phyloP scores from a whole-genome alignment of 2,797 vertebrate genomes.

The Rhinichthys osculus region DNA sequence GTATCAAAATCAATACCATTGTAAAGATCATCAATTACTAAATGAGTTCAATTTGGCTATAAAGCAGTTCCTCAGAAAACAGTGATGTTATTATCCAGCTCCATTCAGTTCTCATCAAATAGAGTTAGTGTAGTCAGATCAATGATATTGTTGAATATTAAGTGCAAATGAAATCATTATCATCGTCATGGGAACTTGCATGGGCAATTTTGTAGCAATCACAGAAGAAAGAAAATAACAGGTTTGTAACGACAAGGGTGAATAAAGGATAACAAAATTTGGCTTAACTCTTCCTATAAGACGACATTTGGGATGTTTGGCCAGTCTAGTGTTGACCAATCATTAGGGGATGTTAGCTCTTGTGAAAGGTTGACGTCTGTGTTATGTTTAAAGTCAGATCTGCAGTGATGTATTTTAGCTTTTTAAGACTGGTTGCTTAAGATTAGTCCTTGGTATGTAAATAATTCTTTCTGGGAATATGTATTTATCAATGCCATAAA shows the following conservation, averaged over 20 bases:
- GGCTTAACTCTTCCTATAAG: background rate
- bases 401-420: background rate
- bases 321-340: background rate
- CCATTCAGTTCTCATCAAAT: too few species aligned
- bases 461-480: slow-evolving; percentile 24
- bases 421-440: background rate
- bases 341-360: background rate
- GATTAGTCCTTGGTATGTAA: slow-evolving; percentile 21
- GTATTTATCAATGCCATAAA: slow-evolving; percentile 11
- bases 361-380: slow-evolving; percentile 21
- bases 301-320: background rate
- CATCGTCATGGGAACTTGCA: background rate
- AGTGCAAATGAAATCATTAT: background rate
- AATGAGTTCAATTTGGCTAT: background rate
- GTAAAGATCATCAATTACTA: background rate
- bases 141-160: too few species aligned
- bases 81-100: too few species aligned
- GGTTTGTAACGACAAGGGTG: background rate
- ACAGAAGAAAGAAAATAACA: background rate
- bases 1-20: background rate
- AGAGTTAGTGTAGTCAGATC: too few species aligned
- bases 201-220: background rate
- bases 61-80: background rate
- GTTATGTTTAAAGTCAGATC: slow-evolving; percentile 19
- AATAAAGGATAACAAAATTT: background rate